Conservation (phyloP, 1,140 invertebrate species). For the Drosophila insularis region DNA sequence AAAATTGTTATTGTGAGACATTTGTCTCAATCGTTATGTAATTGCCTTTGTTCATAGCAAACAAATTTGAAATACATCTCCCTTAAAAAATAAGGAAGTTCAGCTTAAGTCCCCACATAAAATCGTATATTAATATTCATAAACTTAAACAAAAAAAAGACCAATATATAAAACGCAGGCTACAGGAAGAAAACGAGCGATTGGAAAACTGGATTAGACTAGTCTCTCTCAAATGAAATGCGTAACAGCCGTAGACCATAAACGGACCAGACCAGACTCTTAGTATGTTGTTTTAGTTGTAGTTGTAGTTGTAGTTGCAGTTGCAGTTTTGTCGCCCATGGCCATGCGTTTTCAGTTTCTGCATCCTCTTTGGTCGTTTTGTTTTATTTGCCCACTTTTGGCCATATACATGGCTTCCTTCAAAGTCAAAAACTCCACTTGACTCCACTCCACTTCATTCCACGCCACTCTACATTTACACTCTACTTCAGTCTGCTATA, state of each 20-base stretch:
- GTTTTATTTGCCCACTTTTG: slow-evolving; percentile 15
- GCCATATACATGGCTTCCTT: slow-evolving; percentile 12
- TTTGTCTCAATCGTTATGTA: too few species aligned
- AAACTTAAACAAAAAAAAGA: background rate
- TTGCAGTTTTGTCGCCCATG: slow-evolving; percentile 6
- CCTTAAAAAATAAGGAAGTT: slow-evolving; percentile 9
- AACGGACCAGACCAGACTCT: background rate
- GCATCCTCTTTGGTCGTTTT: slow-evolving; percentile 1
- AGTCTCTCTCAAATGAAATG: slow-evolving; percentile 2
- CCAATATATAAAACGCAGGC: slow-evolving; percentile 11
- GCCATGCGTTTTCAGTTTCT: slow-evolving; percentile 6
- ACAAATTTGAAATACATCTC: background rate
- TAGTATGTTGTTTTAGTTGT: background rate
- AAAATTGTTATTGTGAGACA: too few species aligned
- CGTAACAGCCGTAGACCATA: slow-evolving; percentile 4
- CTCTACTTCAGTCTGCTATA: background rate
- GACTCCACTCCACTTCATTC: background rate
- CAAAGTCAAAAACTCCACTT: slow-evolving; percentile 3
- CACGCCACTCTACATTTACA: background rate
- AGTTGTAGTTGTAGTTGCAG: background rate
- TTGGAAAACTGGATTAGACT: slow-evolving; percentile 1
- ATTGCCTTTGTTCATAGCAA: too few species aligned
- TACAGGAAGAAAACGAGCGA: slow-evolving; percentile 2
- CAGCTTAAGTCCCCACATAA: background rate
- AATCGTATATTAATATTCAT: slow-evolving; percentile 17